These are phyloP conservation scores for Allophyes oxyacanthae DNA, from an alignment of 2,888 invertebrate genomes.

Conservation along the genomic window DNA sequence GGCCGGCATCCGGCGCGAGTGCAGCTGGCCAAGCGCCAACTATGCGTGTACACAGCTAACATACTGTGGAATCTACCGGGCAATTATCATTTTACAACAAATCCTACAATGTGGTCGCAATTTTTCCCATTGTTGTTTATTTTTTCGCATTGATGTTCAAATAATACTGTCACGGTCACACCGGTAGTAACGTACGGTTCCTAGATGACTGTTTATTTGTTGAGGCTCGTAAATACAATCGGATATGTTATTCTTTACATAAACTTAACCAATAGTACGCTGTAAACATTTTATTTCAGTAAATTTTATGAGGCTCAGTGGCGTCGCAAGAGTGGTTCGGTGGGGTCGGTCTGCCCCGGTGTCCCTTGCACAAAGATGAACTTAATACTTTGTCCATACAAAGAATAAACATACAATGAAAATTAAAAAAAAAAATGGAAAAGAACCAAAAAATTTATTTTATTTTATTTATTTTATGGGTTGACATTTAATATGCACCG, in stretches of 20 bases:
- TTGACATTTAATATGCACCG: too few relatives aligned
- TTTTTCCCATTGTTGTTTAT: constrained; percentile 54
- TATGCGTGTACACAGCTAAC: constrained; percentile 74
- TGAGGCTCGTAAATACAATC: constrained; percentile 27
- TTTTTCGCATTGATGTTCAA: constrained; percentile 57
- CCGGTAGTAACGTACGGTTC: constrained; percentile 37
- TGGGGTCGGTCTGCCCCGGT: too few relatives aligned
- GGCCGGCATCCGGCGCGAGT: constrained; percentile 75
- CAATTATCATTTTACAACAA: constrained; percentile 67
- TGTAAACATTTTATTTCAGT: constrained; percentile 16
- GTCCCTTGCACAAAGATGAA: too few relatives aligned
- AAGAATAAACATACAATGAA: too few relatives aligned
- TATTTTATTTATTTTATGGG: too few relatives aligned
- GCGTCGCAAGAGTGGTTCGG: too few relatives aligned
- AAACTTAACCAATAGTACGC: constrained; percentile 18
- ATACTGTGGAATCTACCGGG: constrained; percentile 72
- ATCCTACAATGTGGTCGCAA: constrained; percentile 63
- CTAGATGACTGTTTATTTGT: constrained; percentile 36
- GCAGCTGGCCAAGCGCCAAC: constrained; percentile 78
- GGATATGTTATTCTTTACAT: constrained; percentile 35
- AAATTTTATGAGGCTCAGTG: too few relatives aligned
- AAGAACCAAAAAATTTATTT: too few relatives aligned
- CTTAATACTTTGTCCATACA: too few relatives aligned
- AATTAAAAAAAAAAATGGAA: too few relatives aligned
- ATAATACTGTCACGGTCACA: constrained; percentile 50